phyloP scores from a whole-genome alignment of 2,888 invertebrate species.

The Antitype chi region DNA sequence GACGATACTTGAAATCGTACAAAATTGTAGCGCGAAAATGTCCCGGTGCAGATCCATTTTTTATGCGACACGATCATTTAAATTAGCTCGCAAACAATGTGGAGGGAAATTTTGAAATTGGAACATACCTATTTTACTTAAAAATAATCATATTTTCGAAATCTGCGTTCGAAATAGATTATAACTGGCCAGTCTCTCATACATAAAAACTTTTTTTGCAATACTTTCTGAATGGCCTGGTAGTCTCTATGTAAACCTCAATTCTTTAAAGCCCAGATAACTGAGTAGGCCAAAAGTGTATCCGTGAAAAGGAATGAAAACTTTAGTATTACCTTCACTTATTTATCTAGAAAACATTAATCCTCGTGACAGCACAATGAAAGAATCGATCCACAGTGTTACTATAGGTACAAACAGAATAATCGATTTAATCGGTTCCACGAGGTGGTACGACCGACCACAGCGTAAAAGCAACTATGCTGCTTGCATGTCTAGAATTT shows the following conservation, averaged over 20 bases:
- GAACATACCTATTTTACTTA: too few species aligned
- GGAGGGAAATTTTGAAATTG: too few species aligned
- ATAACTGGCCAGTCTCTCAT: too few species aligned
- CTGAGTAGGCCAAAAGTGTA: neutral
- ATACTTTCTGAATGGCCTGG: too few species aligned
- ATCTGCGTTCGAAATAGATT: too few species aligned
- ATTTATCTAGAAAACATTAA: constrained; percentile 18
- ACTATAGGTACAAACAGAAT: constrained; percentile 23
- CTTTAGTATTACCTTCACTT: neutral
- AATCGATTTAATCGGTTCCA: constrained; percentile 34
- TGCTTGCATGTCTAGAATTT: constrained; percentile 23
- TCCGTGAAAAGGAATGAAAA: neutral
- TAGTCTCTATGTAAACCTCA: neutral
- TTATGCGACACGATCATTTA: too few species aligned
- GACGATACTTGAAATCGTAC: too few species aligned
- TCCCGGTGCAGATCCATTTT: too few species aligned
- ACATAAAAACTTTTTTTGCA: too few species aligned
- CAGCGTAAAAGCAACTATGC: constrained; percentile 4
- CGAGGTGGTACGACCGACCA: constrained; percentile 33
- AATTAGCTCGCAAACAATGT: too few species aligned
- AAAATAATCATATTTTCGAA: too few species aligned
- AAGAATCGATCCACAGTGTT: constrained; percentile 26
- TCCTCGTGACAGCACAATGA: constrained; percentile 30
- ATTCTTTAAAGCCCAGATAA: neutral
- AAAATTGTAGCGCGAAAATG: too few species aligned